These are phyloP conservation scores for Dicrurus megarhynchus DNA, from an alignment of 2,113 vertebrate genomes.

Conservation along the genomic window DNA sequence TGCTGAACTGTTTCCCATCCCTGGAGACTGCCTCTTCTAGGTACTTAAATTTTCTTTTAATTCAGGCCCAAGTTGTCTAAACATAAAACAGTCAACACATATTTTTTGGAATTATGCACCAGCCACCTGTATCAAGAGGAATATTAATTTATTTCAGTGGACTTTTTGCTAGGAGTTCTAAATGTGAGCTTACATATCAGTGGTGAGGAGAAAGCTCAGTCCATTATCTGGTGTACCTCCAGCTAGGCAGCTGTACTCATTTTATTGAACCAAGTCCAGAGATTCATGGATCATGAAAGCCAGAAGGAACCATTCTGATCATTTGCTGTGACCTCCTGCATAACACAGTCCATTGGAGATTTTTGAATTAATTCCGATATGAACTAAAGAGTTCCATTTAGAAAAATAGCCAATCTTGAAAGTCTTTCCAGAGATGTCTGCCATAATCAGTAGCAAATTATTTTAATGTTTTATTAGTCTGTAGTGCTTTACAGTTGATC, in stretches of 20 bases:
- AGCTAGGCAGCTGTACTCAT: not conserved
- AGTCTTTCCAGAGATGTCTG: slow-evolving; percentile 4
- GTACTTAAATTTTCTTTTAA: not conserved
- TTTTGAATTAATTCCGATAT: not conserved
- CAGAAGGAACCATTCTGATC: not conserved
- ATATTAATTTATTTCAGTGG: not conserved
- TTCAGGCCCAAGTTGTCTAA: not conserved
- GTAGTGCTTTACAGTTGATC: not conserved
- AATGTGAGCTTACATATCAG: not conserved
- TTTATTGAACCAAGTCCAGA: not conserved
- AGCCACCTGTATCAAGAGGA: not conserved
- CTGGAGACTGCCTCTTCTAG: not conserved
- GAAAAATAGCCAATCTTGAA: slow-evolving; percentile 19
- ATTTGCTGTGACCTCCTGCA: not conserved
- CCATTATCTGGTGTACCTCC: not conserved
- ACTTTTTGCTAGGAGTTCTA: not conserved
- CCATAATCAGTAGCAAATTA: slow-evolving; percentile 11
- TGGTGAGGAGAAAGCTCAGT: not conserved
- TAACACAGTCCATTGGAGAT: not conserved
- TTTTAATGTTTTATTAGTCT: slow-evolving; percentile 29
- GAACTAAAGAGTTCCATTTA: not conserved
- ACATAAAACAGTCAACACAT: not conserved
- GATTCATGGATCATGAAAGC: not conserved
- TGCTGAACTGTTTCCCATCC: not conserved
- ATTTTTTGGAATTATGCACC: not conserved